Percentiles rank a stretch among this genome's conserved stretches.
phyloP scores from a whole-genome alignment of 2,113 vertebrate species.

The Ia io region DNA sequence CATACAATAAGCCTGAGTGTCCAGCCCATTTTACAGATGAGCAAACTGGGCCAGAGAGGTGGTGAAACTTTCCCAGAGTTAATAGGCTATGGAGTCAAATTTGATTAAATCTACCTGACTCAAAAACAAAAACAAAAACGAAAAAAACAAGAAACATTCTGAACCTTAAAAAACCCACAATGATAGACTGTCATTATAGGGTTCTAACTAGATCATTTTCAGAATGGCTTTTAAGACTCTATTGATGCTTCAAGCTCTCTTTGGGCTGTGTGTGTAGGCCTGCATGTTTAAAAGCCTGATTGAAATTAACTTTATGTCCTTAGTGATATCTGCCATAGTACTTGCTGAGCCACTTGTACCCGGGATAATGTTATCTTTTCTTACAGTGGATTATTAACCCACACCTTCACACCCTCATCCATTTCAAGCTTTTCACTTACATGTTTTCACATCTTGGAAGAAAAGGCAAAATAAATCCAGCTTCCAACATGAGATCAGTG shows the following conservation, averaged over 20 bases:
- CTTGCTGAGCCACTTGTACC: not conserved
- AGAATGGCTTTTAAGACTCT: conserved; percentile 2
- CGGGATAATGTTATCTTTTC: not conserved
- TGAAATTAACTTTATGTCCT: conserved; percentile 3
- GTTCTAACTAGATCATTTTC: not conserved
- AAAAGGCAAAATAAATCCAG: not conserved
- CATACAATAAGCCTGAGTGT: not conserved
- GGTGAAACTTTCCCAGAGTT: not conserved
- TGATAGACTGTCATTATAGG: not conserved
- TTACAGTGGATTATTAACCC: not conserved
- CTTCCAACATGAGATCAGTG: not conserved
- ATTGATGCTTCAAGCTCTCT: not conserved
- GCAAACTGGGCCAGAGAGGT: not conserved
- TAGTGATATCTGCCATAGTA: not conserved
- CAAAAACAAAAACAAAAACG: not conserved
- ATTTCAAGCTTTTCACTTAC: not conserved
- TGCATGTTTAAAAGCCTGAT: not conserved
- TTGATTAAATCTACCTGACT: not conserved
- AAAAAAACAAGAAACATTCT: not conserved
- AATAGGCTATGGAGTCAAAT: not conserved
- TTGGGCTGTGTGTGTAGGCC: not conserved
- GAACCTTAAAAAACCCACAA: not conserved
- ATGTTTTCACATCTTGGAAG: not conserved
- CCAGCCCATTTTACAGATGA: not conserved
- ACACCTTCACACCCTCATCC: not conserved